Percentiles rank a stretch among this genome's conserved stretches.
Conservation (phyloP, 2,888 invertebrate species). For the Drosophila villosipedis region DNA sequence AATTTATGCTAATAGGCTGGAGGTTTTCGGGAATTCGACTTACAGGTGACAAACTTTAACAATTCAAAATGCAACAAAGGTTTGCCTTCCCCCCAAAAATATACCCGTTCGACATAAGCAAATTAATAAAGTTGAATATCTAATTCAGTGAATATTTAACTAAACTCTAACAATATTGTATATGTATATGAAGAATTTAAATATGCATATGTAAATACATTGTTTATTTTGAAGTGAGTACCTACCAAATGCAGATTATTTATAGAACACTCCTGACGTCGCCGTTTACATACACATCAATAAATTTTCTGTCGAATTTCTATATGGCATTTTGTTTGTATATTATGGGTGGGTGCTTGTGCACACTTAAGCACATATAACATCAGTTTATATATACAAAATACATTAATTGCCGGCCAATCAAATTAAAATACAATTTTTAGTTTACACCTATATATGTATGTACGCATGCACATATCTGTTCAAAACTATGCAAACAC, state of each 20-base stretch:
- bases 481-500: slow-evolving; percentile 9
- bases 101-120: background rate
- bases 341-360: slow-evolving; percentile 4
- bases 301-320: slow-evolving; percentile 15
- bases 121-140: background rate
- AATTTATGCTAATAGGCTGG: background rate
- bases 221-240: slow-evolving; percentile 35
- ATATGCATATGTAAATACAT: slow-evolving; percentile 14
- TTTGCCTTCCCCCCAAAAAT: background rate
- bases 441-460: slow-evolving; percentile 44
- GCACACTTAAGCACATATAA: slow-evolving; percentile 26
- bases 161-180: background rate
- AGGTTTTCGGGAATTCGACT: background rate
- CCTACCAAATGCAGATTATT: slow-evolving; percentile 35
- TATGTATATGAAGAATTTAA: background rate
- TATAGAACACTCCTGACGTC: slow-evolving; percentile 37
- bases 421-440: slow-evolving; percentile 46
- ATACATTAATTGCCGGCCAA: slow-evolving; percentile 46
- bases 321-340: slow-evolving; percentile 36
- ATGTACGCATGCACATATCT: slow-evolving; percentile 26
- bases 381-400: slow-evolving; percentile 27
- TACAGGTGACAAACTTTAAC: background rate
- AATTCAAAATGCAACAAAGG: background rate
- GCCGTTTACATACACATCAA: slow-evolving; percentile 33
- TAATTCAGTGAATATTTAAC: background rate